Evolutionary conservation across 2,888 invertebrate species (phyloP), one percentile per base, ranked within the genome.

Genomic region (Acrocyrtus sp.): DNA sequence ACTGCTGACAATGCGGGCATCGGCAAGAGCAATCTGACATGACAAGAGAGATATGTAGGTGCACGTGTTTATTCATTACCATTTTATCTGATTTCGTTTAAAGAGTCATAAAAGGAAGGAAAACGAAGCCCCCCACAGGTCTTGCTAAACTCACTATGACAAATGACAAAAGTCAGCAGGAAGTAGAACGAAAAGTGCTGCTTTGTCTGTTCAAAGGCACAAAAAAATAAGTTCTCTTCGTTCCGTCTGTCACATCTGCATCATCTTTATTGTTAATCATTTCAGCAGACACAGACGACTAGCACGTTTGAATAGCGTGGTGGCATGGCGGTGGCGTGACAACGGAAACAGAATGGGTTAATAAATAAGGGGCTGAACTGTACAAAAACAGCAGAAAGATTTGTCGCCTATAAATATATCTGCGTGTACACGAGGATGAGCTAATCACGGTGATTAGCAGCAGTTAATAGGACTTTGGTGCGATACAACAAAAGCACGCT

Each of bases 101-200:
- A 34, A n/a, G n/a, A n/a, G 34, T 12, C 6, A 34, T 45, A 22
- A 50, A 66, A 41, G 57, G 41, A 66, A 66, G 43, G 17, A 12
- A 34, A 26, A 4, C 19, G 6, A 8, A 62, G 26, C 61, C 65
- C 50, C 61, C 63, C 53, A 57, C 51, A 56, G 51, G 43, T 17
- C 48, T 48, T 39, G 19, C 53, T 51, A 53, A 53, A 65, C 54
- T 47, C 48, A 34, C 12, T 12, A 54, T 72, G 72, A 72, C 72
- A 72, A 72, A 72, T 66, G 66, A 66, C 61, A 51, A 56, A 66
- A 72, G 72, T 60, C 66, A 72, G 72, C 72, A 72, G 65, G 72
- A 72, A 72, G 66, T 58, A 56, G 61, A 39, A 17, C 6, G 6
- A 34, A 48, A 61, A 50, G 57, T 60, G 60, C 27, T 45, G 22